Evolutionary conservation across 2,113 vertebrate genomes (phyloP).

Genomic region (Myiagra hebetior): DNA sequence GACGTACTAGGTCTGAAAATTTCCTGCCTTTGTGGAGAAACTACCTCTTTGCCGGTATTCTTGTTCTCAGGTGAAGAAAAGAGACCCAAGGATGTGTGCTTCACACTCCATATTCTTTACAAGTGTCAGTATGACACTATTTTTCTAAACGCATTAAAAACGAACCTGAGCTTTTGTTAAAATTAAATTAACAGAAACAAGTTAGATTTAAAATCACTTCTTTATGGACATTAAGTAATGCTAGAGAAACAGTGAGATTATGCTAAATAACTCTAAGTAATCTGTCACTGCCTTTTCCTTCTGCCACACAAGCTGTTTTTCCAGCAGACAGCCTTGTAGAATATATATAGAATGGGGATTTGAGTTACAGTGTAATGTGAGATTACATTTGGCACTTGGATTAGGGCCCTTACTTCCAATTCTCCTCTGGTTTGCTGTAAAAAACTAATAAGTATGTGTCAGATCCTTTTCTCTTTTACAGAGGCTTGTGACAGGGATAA

Average conservation of each 20-base stretch:
- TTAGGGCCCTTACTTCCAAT: constrained; percentile 36
- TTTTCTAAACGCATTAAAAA: background rate
- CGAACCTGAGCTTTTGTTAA: background rate
- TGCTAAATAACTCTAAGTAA: background rate
- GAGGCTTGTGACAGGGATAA: constrained; percentile 41
- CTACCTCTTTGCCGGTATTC: background rate
- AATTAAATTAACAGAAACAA: background rate
- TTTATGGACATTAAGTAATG: background rate
- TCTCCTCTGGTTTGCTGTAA: constrained; percentile 30
- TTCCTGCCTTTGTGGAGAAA: background rate
- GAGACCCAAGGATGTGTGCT: background rate
- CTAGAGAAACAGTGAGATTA: constrained; percentile 31
- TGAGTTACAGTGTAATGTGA: constrained; percentile 34
- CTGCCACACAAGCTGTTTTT: background rate
- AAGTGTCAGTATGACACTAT: background rate
- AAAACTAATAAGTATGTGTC: constrained; percentile 47
- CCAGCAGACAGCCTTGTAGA: background rate
- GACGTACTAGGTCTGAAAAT: background rate
- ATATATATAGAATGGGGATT: constrained; percentile 22
- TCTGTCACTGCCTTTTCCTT: constrained; percentile 12
- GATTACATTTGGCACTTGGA: constrained; percentile 59
- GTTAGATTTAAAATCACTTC: background rate
- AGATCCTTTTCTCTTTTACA: constrained; percentile 41
- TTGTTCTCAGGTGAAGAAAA: background rate
- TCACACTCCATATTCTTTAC: background rate